Base-by-base conservation (phyloP, 2,888 invertebrate species). In the Plebejus melissa region DNA sequence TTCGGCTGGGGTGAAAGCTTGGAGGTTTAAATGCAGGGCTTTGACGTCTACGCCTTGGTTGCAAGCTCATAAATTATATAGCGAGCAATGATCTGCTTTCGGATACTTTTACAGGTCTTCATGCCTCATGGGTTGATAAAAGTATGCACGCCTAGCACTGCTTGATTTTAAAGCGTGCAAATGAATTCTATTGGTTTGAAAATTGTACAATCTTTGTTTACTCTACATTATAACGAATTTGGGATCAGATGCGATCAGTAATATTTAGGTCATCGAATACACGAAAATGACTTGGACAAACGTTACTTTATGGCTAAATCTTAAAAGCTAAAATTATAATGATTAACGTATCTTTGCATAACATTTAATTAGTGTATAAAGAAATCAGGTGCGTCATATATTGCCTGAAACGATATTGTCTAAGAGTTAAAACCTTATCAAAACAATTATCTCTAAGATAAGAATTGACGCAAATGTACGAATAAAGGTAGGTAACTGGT, bases 391-490 rank as follows among this genome's bases (percentile, higher is more conserved):
- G 77, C 79, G 79, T 80, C 80, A 79, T 78, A 79, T 78, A 77
- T 76, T 60, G 76, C 74, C 76, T 74, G 54, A 76, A 76, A 76
- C 76, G 76, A 77, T 77, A 75, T 79, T 78, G 80, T 81, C 80
- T 81, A 80, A 78, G 16, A 54, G 16, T 54, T 54, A 54, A 3
- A 76, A 77, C 76, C 78, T 82, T 82, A 84, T 82, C 83, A 79
- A 78, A 77, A 76, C 78, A 80, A 81, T 81, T 81, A 82, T 81
- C 65, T 65, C 5, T 36, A 80, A 80, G 84, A 85, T 83, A 85
- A 82, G 80, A 76, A 83, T 81, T 85, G 85, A 85, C 85, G 85
- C 80, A 84, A 84, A 82, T 80, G 80, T 80, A 78, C 80, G 76
- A 80, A 50, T 69, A 50, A 7, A 36, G 60, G 46, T 36, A 50